Percentiles rank a stretch among this genome's conserved stretches.
phyloP scores from a whole-genome alignment of 2,113 vertebrate species.

The Silurus meridionalis region DNA sequence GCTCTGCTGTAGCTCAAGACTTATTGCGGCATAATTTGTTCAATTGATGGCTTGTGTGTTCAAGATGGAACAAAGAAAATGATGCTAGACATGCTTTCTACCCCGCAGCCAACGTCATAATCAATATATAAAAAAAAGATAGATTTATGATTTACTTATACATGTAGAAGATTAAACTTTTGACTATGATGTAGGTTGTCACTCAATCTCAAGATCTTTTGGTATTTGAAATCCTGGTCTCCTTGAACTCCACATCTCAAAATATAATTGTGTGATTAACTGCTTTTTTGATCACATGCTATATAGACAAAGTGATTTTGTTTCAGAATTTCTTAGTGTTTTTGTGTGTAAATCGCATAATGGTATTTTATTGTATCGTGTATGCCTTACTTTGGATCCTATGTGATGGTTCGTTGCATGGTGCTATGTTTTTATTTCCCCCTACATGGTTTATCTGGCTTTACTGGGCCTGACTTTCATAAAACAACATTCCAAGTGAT shows the following conservation, averaged over 20 bases:
- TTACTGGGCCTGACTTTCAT: constrained; percentile 34
- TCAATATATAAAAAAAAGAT: no score
- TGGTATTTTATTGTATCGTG: constrained; percentile 8
- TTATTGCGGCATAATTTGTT: neutral
- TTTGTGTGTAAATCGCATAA: neutral
- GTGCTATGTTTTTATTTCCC: constrained; percentile 43
- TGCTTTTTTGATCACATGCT: no score
- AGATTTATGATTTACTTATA: no score
- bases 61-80: neutral
- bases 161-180: no score
- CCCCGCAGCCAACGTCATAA: no score
- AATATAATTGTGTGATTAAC: no score
- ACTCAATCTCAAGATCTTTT: no score
- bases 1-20: neutral
- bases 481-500: constrained; percentile 45
- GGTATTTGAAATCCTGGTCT: no score
- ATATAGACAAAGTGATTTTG: neutral
- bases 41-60: neutral
- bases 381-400: neutral
- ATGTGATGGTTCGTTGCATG: constrained; percentile 48
- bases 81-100: neutral
- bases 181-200: no score
- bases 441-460: constrained; percentile 36
- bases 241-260: no score
- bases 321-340: neutral